Conservation (phyloP, 1,140 invertebrate genomes). For the Mizuhopecten yessoensis region DNA sequence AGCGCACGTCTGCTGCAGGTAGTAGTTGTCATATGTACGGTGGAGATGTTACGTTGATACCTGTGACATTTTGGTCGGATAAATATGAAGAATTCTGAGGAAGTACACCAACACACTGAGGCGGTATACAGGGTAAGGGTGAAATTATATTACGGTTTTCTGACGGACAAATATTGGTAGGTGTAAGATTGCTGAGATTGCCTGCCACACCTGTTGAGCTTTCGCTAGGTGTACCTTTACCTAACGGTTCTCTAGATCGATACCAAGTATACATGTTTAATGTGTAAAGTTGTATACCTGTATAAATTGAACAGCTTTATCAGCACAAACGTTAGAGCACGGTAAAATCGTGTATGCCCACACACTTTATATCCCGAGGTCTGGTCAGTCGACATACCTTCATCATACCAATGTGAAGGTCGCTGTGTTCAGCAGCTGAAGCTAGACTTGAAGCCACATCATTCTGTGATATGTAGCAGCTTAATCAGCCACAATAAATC, state of each 20-base stretch:
- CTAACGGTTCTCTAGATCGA: neutral
- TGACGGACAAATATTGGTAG: no score
- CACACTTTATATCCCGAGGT: neutral
- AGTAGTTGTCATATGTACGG: constrained; percentile 52
- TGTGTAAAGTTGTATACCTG: neutral
- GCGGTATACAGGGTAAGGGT: constrained; percentile 65
- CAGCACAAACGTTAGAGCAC: neutral
- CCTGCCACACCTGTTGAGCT: no score
- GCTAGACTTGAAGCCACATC: neutral
- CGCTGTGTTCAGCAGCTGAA: neutral
- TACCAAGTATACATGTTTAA: neutral
- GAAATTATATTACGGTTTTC: no score
- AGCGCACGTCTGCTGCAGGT: constrained; percentile 56
- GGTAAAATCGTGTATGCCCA: neutral
- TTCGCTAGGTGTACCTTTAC: neutral
- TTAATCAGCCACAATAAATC: neutral
- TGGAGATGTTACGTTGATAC: constrained; percentile 10
- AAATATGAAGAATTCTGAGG: constrained; percentile 69
- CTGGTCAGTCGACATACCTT: neutral
- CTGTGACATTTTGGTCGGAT: constrained; percentile 35
- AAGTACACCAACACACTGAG: constrained; percentile 65
- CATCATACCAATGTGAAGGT: neutral
- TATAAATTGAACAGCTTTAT: neutral
- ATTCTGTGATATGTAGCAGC: neutral
- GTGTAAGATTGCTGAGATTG: neutral